Evolutionary conservation across 2,888 invertebrate genomes (phyloP).

Genomic region (Teleiodes luculella): DNA sequence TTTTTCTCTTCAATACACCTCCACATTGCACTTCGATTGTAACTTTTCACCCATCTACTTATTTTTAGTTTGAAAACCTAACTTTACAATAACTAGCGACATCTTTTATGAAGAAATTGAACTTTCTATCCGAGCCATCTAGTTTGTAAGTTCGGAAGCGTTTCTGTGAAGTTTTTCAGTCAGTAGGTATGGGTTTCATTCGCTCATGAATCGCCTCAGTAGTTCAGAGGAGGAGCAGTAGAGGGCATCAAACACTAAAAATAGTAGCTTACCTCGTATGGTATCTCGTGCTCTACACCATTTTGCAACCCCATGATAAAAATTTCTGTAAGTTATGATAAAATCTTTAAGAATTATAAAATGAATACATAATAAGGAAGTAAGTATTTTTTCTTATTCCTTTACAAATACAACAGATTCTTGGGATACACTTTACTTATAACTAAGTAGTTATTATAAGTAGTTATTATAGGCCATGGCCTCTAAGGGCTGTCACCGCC

Average conservation of each 20-base stretch:
- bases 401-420: too few species aligned
- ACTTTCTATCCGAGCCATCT: background rate
- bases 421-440: too few species aligned
- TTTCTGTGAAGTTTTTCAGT: background rate
- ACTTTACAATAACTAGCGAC: background rate
- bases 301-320: slow-evolving; percentile 5
- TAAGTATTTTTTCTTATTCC: too few species aligned
- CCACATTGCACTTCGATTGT: slow-evolving; percentile 19
- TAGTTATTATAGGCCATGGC: too few species aligned
- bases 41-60: background rate
- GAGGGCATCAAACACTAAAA: background rate
- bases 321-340: background rate
- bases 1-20: slow-evolving; percentile 34
- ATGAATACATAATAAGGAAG: too few species aligned
- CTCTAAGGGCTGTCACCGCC: too few species aligned
- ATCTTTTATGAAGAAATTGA: background rate
- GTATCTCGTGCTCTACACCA: background rate
- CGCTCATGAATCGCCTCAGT: background rate
- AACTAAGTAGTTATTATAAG: too few species aligned
- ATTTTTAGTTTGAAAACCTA: background rate
- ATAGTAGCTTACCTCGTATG: background rate
- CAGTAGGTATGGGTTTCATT: too few species aligned
- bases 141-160: background rate
- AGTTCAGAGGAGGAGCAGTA: background rate
- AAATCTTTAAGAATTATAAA: too few species aligned